Percentiles rank a stretch among this genome's conserved stretches.
These are phyloP conservation scores for Grus americana DNA, from an alignment of 2,113 vertebrate species.

Conservation along the genomic window DNA sequence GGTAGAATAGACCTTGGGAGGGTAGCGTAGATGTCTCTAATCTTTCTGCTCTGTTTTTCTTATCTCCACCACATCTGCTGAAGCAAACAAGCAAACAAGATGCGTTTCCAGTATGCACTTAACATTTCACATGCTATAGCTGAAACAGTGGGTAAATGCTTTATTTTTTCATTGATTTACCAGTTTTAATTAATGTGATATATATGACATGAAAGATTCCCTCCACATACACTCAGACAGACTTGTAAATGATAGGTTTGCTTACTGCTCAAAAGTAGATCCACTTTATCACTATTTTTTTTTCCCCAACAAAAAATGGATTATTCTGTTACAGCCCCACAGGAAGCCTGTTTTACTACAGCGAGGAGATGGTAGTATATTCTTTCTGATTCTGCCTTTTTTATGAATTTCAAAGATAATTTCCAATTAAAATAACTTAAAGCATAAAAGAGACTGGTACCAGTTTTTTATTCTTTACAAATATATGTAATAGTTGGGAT, in stretches of 20 bases:
- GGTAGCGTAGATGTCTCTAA: background rate
- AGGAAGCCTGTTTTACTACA: background rate
- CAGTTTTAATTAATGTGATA: background rate
- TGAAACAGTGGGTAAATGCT: background rate
- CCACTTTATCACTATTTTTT: background rate
- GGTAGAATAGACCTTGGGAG: background rate
- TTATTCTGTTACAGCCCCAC: background rate
- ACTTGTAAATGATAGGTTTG: background rate
- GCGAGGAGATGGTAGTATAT: background rate
- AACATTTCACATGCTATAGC: background rate
- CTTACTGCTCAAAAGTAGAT: background rate
- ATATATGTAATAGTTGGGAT: background rate
- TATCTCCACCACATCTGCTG: slow-evolving; percentile 18
- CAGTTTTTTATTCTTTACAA: background rate
- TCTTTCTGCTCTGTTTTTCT: slow-evolving; percentile 6
- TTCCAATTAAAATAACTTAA: background rate
- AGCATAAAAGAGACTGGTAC: background rate
- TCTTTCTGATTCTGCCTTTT: background rate
- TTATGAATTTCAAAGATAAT: background rate
- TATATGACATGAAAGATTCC: background rate
- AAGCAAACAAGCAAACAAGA: background rate
- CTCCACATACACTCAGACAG: background rate
- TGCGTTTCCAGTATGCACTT: background rate
- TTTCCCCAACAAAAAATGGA: background rate
- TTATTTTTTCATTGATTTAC: background rate